Conservation (phyloP, 2,797 vertebrate species). For the Triplophysa bombifrons region DNA sequence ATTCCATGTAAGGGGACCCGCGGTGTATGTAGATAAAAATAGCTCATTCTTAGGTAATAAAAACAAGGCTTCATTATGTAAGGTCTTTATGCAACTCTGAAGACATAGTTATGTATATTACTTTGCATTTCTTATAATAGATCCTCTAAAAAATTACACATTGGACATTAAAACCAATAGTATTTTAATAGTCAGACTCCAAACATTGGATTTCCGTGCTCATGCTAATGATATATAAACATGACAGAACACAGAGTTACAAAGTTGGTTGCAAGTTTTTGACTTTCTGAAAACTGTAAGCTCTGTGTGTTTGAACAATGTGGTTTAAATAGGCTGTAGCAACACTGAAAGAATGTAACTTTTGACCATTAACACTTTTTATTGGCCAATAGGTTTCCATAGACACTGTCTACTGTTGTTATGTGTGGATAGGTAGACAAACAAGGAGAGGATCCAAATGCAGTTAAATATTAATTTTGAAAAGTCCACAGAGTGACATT, state of each 20-base stretch:
- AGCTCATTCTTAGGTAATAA: no score
- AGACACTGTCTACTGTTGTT: conserved; percentile 4
- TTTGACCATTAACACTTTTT: conserved; percentile 23
- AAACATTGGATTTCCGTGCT: not conserved
- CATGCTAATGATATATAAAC: not conserved
- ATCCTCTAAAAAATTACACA: no score
- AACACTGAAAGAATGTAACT: conserved; percentile 12
- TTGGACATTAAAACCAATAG: not conserved
- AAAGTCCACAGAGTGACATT: no score
- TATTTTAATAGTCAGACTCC: not conserved
- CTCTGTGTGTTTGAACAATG: conserved; percentile 21
- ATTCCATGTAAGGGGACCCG: no score
- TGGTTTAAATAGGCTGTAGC: conserved; percentile 32
- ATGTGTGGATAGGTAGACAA: no score
- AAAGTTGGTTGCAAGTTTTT: not conserved
- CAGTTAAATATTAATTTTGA: no score
- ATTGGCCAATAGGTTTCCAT: conserved; percentile 22
- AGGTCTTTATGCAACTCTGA: no score
- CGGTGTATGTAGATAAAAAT: no score
- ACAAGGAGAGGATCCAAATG: no score
- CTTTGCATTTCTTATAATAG: no score
- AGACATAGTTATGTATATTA: no score
- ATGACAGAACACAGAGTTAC: not conserved
- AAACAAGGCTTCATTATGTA: no score
- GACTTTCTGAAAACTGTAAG: not conserved